Evolutionary conservation across 2,888 invertebrate genomes (phyloP).

Genomic region (Luperina nickerlii): DNA sequence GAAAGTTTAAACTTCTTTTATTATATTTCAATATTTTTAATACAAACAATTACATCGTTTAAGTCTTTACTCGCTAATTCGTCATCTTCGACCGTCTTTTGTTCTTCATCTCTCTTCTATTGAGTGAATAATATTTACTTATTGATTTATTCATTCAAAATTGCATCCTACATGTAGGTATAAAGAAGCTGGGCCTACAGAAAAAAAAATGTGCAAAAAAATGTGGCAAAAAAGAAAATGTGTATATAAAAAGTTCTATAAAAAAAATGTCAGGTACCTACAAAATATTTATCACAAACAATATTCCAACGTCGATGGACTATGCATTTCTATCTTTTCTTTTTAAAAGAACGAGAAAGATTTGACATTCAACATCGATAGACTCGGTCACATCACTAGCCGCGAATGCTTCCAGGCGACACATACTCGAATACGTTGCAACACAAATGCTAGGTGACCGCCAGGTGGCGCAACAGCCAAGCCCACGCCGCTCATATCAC

Average conservation of each 20-base stretch:
- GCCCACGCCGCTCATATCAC: conserved; percentile 47
- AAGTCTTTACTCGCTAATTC: neutral
- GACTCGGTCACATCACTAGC: conserved; percentile 21
- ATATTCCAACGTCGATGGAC: neutral
- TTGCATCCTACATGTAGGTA: too few relatives aligned
- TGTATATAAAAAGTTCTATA: too few relatives aligned
- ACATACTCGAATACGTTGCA: conserved; percentile 51
- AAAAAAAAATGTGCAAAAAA: too few relatives aligned
- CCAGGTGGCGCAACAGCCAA: conserved; percentile 59
- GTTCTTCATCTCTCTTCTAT: neutral
- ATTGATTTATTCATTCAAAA: too few relatives aligned
- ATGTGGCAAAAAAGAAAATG: too few relatives aligned
- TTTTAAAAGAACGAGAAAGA: neutral
- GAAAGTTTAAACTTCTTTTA: neutral
- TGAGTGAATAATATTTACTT: too few relatives aligned
- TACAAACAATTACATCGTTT: too few relatives aligned
- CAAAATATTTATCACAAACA: neutral
- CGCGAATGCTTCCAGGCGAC: conserved; percentile 61
- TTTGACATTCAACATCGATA: conserved; percentile 42
- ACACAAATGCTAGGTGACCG: conserved; percentile 55
- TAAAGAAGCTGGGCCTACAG: too few relatives aligned
- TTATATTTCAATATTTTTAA: neutral
- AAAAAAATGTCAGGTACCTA: neutral
- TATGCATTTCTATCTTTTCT: neutral
- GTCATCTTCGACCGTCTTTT: neutral